Evolutionary conservation across 2,797 vertebrate genomes (phyloP).

Genomic region (Pitangus sulphuratus): DNA sequence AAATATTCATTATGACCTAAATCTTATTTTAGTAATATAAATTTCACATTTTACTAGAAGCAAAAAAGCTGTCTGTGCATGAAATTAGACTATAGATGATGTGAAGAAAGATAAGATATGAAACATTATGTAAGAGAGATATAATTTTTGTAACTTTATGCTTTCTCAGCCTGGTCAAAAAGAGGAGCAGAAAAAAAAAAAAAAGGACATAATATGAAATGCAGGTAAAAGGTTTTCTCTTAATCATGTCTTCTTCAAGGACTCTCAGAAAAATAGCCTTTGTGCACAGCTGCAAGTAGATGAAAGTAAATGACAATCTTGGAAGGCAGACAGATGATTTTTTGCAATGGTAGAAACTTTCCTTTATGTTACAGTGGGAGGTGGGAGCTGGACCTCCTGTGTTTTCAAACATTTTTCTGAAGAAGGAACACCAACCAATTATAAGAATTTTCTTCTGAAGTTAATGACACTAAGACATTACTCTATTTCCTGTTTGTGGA

Average conservation of each 20-base stretch:
- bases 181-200: not conserved
- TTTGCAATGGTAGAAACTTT: not conserved
- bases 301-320: not conserved
- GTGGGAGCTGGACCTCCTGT: not conserved
- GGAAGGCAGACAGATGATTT: not conserved
- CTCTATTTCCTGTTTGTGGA: not conserved
- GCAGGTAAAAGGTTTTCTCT: not conserved
- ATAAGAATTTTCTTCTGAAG: not conserved
- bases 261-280: not conserved
- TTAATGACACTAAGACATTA: not conserved
- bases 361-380: not conserved
- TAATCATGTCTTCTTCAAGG: not conserved
- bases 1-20: conserved; percentile 28
- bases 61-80: not conserved
- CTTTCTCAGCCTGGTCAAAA: not conserved
- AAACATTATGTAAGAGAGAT: not conserved
- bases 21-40: conserved; percentile 3
- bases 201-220: not conserved
- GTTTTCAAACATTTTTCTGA: not conserved
- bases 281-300: not conserved
- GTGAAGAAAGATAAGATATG: not conserved
- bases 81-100: not conserved
- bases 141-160: not conserved
- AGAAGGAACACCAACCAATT: not conserved
- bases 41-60: conserved; percentile 4